Evolutionary conservation across 2,113 vertebrate species (phyloP).

Genomic region (Perccottus glenii): DNA sequence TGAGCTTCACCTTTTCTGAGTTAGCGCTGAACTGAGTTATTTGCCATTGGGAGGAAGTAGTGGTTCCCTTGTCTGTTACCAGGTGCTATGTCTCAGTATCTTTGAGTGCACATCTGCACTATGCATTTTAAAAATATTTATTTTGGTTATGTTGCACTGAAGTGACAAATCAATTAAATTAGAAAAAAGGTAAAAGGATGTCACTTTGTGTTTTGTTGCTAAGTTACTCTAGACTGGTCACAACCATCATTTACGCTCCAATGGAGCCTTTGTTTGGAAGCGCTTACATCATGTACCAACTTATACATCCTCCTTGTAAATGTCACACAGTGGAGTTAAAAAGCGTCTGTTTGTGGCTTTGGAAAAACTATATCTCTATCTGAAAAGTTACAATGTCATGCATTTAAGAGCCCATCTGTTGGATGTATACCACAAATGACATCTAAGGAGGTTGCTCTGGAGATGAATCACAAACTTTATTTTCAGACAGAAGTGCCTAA

Average conservation of each 20-base stretch:
- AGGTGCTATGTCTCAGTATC: slow-evolving; percentile 50
- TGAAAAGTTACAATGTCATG: slow-evolving; percentile 52
- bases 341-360: slow-evolving; percentile 27
- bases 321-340: slow-evolving; percentile 32
- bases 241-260: slow-evolving; percentile 33
- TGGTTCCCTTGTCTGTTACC: slow-evolving; percentile 41
- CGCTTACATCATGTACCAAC: slow-evolving; percentile 53
- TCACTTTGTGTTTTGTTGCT: slow-evolving; percentile 11
- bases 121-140: slow-evolving; percentile 13
- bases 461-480: slow-evolving; percentile 22
- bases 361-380: slow-evolving; percentile 50
- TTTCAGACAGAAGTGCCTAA: slow-evolving; percentile 33
- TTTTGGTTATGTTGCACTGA: slow-evolving; percentile 3
- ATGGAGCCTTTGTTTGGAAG: slow-evolving; percentile 55
- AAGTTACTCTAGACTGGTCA: slow-evolving; percentile 24
- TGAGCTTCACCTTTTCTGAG: slow-evolving; percentile 65
- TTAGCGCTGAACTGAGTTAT: slow-evolving; percentile 68
- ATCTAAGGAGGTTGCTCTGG: slow-evolving; percentile 30
- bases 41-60: slow-evolving; percentile 63
- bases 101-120: slow-evolving; percentile 17
- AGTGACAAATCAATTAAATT: not conserved
- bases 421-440: slow-evolving; percentile 47
- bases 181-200: not conserved
- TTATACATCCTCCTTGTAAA: slow-evolving; percentile 19
- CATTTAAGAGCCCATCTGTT: slow-evolving; percentile 53